Percentiles rank a stretch among this genome's conserved stretches.
Conservation (phyloP, 2,797 vertebrate genomes). For the Champsocephalus gunnari region DNA sequence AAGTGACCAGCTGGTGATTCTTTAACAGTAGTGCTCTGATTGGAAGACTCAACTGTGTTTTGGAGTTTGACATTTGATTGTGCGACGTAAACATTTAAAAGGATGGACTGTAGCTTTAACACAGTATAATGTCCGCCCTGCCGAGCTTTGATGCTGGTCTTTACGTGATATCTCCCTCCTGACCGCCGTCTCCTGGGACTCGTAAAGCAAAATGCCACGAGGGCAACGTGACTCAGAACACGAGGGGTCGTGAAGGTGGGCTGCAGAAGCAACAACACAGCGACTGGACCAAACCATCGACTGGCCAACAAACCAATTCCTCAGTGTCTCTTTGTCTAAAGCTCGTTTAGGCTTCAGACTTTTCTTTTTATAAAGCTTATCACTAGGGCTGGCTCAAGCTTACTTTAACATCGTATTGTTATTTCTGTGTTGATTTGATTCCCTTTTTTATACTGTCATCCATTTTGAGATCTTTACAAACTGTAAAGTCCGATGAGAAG, state of each 20-base stretch:
- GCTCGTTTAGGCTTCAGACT: too few relatives aligned
- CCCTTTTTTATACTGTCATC: too few relatives aligned
- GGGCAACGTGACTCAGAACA: conserved; percentile 18
- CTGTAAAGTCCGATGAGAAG: too few relatives aligned
- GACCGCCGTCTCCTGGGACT: conserved; percentile 16
- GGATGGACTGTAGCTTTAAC: conserved; percentile 8
- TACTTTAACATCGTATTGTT: too few relatives aligned
- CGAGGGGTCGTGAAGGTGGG: not conserved
- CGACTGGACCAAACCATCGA: not conserved
- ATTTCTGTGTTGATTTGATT: too few relatives aligned
- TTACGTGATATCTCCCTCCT: conserved; percentile 11
- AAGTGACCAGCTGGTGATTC: not conserved
- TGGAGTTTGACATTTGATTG: not conserved
- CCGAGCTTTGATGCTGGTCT: not conserved
- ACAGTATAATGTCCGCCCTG: conserved; percentile 2
- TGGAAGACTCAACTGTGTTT: not conserved
- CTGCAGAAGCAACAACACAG: conserved; percentile 19
- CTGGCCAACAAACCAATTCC: not conserved
- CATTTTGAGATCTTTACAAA: too few relatives aligned
- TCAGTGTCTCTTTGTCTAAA: not conserved
- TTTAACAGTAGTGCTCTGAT: not conserved
- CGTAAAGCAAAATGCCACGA: conserved; percentile 65
- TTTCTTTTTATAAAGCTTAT: too few relatives aligned
- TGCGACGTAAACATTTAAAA: not conserved
- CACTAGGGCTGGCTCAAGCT: too few relatives aligned